Base-by-base conservation (phyloP, 2,113 vertebrate species). In the Pyxicephalus adspersus region DNA sequence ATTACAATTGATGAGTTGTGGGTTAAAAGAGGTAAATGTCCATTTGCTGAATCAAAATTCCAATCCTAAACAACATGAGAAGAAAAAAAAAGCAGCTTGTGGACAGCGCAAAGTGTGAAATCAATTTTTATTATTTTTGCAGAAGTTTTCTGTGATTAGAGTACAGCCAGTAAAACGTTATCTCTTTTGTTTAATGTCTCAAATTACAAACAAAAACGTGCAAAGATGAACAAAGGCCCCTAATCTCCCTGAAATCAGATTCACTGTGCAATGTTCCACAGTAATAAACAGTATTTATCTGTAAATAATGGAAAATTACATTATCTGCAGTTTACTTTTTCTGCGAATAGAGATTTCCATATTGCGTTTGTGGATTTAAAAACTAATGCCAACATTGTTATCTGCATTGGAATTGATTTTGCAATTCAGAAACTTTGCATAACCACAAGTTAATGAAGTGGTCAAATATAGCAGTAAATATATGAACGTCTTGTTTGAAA, bases 251-350 rank as follows among this genome's bases (percentile, higher is more conserved):
- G 28, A 73, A 57, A 73, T 73, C 70, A 31, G 70, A 26, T 58
- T 58, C 26, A 34, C 61, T 65, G 26, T 18, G 3, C 31, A 22
- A 16, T 77, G 61, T 54, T n/a, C n/a, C 72, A 45, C 55, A 38
- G 57, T 26, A 60, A 60, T 58, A 55, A 25, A 38, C 54, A 23
- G 55, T 18, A 18, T 28, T 19, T 66, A 78, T 34, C 51, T 57
- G 63, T 25, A 34, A 22, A 57, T 57, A 77, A 81, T 81, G 78
- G 78, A 81, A 81, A 81, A 73, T 73, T 23, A 25, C 8, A 54
- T 81, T 63, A 64, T 81, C 68, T 64, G 5, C 18, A 7, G 65
- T 80, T 80, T 70, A 28, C 54, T 18, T 72, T 23, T 72, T 31
- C 67, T 64, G 13, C 31, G 50, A 26, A 51, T 73, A 64, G 25